phyloP scores from a whole-genome alignment of 2,888 invertebrate genomes.

The Cynaeus angustus region DNA sequence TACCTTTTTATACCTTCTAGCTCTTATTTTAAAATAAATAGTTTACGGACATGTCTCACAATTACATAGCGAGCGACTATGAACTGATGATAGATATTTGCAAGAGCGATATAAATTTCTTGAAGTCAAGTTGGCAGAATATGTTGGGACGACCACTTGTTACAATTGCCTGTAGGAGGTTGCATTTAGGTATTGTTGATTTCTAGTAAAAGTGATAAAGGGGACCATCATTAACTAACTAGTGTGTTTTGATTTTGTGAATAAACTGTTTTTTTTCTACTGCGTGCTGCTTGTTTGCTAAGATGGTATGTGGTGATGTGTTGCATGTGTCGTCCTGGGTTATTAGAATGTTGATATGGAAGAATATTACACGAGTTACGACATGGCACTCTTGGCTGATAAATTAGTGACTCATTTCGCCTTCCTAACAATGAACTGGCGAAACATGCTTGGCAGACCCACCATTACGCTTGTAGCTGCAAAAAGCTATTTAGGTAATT shows the following conservation, averaged over 20 bases:
- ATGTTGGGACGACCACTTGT: constrained; percentile 97
- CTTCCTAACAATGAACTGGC: constrained; percentile 97
- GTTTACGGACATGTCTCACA: constrained; percentile 98
- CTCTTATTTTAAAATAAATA: constrained; percentile 69
- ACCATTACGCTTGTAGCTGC: constrained; percentile 93
- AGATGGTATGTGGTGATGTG: constrained; percentile 57
- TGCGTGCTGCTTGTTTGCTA: constrained; percentile 46
- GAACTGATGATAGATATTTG: constrained; percentile 98
- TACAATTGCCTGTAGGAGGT: constrained; percentile 90
- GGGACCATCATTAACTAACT: constrained; percentile 19
- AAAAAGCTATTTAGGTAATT: constrained; percentile 87
- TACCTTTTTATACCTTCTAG: constrained; percentile 21
- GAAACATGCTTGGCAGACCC: constrained; percentile 96
- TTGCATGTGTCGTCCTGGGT: constrained; percentile 59
- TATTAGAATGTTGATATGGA: constrained; percentile 90
- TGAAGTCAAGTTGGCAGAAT: constrained; percentile 98
- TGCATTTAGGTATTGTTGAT: constrained; percentile 85
- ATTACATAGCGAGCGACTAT: constrained; percentile 99
- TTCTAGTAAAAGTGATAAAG: constrained; percentile 11
- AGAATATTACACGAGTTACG: constrained; percentile 97
- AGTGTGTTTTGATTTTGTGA: constrained; percentile 8
- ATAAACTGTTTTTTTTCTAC: constrained; percentile 49
- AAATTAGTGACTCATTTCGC: constrained; percentile 95
- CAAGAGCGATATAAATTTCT: constrained; percentile 97
- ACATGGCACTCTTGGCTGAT: constrained; percentile 95